These are phyloP conservation scores for Marasmarcha lunaedactyla DNA, from an alignment of 2,888 invertebrate genomes.

Conservation along the genomic window DNA sequence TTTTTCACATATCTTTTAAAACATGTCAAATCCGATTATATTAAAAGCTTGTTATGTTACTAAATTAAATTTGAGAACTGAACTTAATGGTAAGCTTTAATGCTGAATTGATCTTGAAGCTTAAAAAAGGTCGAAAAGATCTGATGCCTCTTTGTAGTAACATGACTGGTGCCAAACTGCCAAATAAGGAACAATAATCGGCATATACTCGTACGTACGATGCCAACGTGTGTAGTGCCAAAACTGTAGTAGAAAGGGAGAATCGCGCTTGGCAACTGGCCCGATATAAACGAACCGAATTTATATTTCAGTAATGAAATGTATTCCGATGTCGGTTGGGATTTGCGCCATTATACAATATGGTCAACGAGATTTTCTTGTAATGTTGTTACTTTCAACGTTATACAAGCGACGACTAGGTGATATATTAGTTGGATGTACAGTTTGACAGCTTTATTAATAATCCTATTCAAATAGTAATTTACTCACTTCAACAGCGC, in stretches of 20 bases:
- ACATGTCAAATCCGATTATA: background rate
- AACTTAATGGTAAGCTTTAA: background rate
- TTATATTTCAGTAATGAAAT: background rate
- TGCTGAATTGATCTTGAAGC: background rate
- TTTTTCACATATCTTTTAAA: too few relatives aligned
- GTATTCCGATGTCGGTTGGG: background rate
- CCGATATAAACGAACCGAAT: background rate
- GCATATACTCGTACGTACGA: background rate
- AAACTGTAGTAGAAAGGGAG: background rate
- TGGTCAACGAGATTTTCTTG: too few relatives aligned
- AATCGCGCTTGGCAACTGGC: background rate
- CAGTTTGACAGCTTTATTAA: too few relatives aligned
- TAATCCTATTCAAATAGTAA: too few relatives aligned
- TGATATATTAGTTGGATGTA: too few relatives aligned
- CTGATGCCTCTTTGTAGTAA: background rate
- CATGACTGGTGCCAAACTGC: background rate
- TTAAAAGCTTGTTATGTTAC: background rate
- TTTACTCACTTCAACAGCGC: constrained; percentile 83
- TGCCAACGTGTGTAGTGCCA: constrained; percentile 1
- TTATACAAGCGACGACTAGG: too few relatives aligned
- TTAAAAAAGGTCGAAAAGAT: background rate
- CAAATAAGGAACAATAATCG: constrained; percentile 1
- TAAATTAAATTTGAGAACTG: background rate
- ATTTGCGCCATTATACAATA: background rate
- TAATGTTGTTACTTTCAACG: too few relatives aligned